Base-by-base conservation (phyloP, 2,113 vertebrate species). In the Hemicordylus capensis region DNA sequence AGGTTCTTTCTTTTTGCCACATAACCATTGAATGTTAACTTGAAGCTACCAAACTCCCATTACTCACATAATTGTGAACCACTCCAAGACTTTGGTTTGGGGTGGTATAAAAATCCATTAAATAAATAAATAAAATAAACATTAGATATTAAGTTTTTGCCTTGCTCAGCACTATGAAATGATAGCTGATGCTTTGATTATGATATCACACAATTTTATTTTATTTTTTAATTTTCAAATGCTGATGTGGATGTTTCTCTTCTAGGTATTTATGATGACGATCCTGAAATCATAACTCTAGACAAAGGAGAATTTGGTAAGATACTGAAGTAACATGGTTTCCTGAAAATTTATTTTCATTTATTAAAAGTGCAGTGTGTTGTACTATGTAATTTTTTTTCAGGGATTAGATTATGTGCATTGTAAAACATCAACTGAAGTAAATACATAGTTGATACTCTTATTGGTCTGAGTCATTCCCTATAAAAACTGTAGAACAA, bases 301-400 rank as follows among this genome's bases (percentile, higher is more conserved):
- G 99, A 99, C 94, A 98, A 97, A 92, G 97, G 97, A 89, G 99
- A 99, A 92, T 99, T 99, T 94, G 98, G 99, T 99, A 96, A 97
- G 98, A 95, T 81, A 90, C 1, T 74, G 82, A 46, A 26, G 0
- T 46, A 3, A 31, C 42, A 63, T 73, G 61, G 37, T 10, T 56
- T 89, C 84, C 19, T 87, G 34, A 89, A 11, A 22, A 73, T 48
- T 69, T 66, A 12, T 12, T 63, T n/a, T 19, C 4, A 22, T 42
- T 56, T 72, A 72, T 59, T 56, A 5, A 51, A 42, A 46, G 51
- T 70, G 15, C 37, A 70, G 20, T 15, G 14, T 15, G 14, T 70
- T 80, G 44, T 28, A 26, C 26, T 8, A 4, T 34, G 4, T 61
- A 56, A 54, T 15, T n/a, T 12, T 46, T 48, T 85, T 37, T 14